Base-by-base conservation (phyloP, 2,113 vertebrate species). In the Zosterops hypoxanthus region DNA sequence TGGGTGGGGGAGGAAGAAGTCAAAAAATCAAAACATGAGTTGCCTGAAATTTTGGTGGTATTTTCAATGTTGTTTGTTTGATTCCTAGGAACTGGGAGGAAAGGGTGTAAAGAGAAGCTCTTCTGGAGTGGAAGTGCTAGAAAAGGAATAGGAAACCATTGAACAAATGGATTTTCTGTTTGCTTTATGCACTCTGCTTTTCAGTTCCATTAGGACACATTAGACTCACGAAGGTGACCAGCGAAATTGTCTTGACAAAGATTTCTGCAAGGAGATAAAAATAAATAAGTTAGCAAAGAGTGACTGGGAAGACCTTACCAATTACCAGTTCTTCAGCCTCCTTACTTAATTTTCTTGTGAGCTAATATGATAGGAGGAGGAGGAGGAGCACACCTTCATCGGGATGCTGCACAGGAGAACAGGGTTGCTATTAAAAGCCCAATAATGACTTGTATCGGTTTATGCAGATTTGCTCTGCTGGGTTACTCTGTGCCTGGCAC, bases 371-470 rank as follows among this genome's bases (percentile, higher is more conserved):
- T 73, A 71, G 59, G 90, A 82, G 75, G 82, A 97, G 73, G 82
- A 97, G 80, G 83, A 94, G 50, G 36, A 88, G 33, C 21, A 34
- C 55, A 82, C 84, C 78, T 96, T 88, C 49, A 52, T 95, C 85
- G 60, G 93, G 94, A 94, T 91, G 85, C 85, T 78, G 61, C 86
- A 91, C 10, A 41, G 93, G 84, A 60, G 91, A 91, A 36, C 71
- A 42, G 89, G 89, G 69, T 69, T 93, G 71, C 64, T 94, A 76
- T 97, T 96, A 95, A 97, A 93, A 95, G 91, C 94, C 95, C 89
- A 96, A 86, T 93, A 97, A 98, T 93, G 96, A 92, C 82, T 96
- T 95, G 78, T 97, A 96, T 98, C 59, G n/a, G 93, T 97, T 96
- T 95, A 96, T 97, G 95, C 96, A 97, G 97, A 97, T 98, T 96